A percentile compares a stretch with the other conserved stretches of the same genome.
Evolutionary conservation across 2,113 vertebrate species (phyloP).

Genomic region (Procapra przewalskii): DNA sequence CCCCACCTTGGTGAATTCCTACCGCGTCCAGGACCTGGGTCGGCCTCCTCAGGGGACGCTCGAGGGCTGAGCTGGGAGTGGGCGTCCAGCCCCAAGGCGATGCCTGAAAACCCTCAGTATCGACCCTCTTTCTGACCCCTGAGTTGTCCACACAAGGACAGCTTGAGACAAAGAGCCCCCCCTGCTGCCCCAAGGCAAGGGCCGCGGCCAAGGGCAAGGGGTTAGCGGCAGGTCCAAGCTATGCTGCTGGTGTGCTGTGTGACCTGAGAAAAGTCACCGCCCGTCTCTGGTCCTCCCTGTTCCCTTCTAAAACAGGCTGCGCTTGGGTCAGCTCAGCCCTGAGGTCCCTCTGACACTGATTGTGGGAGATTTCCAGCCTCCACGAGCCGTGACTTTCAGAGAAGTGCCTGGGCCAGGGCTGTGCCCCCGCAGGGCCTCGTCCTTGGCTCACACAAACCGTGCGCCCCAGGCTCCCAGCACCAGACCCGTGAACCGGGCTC

Average conservation of each 20-base stretch:
- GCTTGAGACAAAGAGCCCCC: background rate
- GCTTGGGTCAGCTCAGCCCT: background rate
- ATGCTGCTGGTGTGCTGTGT: background rate
- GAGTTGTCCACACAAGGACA: background rate
- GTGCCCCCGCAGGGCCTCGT: background rate
- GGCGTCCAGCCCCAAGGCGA: background rate
- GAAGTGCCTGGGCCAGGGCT: background rate
- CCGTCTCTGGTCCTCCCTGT: background rate
- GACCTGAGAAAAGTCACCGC: background rate
- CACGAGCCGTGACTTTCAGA: background rate
- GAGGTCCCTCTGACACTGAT: background rate
- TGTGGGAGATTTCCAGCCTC: background rate
- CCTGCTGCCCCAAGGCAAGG: background rate
- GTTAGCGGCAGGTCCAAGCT: background rate
- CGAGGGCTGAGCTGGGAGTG: background rate
- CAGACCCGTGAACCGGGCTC: conserved; percentile 38
- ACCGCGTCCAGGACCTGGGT: background rate
- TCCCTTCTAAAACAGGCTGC: background rate
- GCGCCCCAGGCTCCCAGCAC: background rate
- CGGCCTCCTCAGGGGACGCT: accelerated
- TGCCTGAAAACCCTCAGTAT: too few relatives aligned
- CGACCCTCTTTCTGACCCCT: background rate
- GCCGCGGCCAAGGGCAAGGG: too few relatives aligned
- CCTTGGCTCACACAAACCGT: background rate
- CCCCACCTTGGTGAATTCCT: background rate